Base-by-base conservation (phyloP, 2,113 vertebrate species). In the Rhabdornis inornatus region DNA sequence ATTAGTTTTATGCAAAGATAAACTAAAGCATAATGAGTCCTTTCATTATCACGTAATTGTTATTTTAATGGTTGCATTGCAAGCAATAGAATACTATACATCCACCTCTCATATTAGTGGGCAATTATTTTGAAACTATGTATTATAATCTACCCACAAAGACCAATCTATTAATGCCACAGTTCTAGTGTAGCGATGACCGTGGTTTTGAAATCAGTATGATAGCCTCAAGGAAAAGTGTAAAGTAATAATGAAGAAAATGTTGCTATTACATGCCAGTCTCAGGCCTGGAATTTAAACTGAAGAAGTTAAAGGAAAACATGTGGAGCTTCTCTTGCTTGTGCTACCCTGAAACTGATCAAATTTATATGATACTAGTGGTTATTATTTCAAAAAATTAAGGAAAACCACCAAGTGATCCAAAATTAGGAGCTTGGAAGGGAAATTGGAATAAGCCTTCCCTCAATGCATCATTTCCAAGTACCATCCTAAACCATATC, bases 1-100 rank as follows among this genome's bases (percentile, higher is more conserved):
- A 96, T 97, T 97, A 97, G 97, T 92, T 96, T 97, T 97, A 97
- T 96, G 94, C 97, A 98, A 98, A 98, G 97, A 98, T 97, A 98
- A 98, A 98, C 97, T 95, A 94, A 97, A 96, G 89, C 75, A 95
- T 96, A 97, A 97, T 81, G 89, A 97, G 77, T 95, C 96, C 93
- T 97, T 97, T 95, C 96, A 94, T 97, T 96, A 97, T 94, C 96
- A 96, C 53, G 33, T 97, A 97, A 97, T 97, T 96, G 68, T 97
- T 97, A 96, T 94, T 98, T 97, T 97, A 98, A 97, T 96, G 93
- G 97, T 94, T 97, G 93, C 39, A 96, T 96, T 96, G 97, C 89
- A 81, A 96, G 88, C 87, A 94, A 82, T 97, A 95, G 79, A 96
- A 92, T 89, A 95, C 89, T 90, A 95, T 92, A 90, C 77, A 92